A percentile compares a stretch with the other conserved stretches of the same genome.
phyloP scores from a whole-genome alignment of 2,113 vertebrate species.

The Eurystomus gularis region DNA sequence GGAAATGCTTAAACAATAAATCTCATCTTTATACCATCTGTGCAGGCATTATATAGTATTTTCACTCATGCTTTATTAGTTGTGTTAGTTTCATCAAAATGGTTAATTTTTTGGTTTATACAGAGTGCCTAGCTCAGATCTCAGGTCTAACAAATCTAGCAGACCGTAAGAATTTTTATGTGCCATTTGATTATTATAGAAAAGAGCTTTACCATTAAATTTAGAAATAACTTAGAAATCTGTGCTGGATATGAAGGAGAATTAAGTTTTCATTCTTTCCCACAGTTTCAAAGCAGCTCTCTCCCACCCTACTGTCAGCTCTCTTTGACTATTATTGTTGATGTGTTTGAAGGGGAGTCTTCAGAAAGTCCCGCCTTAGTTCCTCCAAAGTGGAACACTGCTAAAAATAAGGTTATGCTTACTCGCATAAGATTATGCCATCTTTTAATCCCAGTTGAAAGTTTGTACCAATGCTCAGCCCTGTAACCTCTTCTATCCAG shows the following conservation, averaged over 20 bases:
- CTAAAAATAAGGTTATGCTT: conserved; percentile 60
- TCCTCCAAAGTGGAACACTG: neutral
- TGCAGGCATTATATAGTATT: conserved; percentile 28
- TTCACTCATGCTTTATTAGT: conserved; percentile 14
- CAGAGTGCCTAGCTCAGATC: neutral
- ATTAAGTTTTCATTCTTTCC: neutral
- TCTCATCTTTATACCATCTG: conserved; percentile 21
- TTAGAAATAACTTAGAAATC: neutral
- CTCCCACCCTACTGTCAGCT: neutral
- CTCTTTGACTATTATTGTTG: neutral
- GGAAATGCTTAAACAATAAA: conserved; percentile 57
- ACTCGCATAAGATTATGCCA: conserved; percentile 96
- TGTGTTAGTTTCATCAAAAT: conserved; percentile 29
- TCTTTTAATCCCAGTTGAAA: conserved; percentile 96
- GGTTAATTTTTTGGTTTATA: neutral
- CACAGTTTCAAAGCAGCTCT: neutral
- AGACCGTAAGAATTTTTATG: neutral
- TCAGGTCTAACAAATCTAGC: neutral
- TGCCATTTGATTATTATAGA: neutral
- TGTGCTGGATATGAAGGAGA: neutral
- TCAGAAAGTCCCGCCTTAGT: neutral
- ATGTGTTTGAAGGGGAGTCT: neutral
- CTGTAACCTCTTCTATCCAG: conserved; percentile 96
- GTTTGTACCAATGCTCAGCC: conserved; percentile 90
- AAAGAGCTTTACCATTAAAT: neutral